These are phyloP conservation scores for Mobula birostris DNA, from an alignment of 2,113 vertebrate species.

Conservation along the genomic window DNA sequence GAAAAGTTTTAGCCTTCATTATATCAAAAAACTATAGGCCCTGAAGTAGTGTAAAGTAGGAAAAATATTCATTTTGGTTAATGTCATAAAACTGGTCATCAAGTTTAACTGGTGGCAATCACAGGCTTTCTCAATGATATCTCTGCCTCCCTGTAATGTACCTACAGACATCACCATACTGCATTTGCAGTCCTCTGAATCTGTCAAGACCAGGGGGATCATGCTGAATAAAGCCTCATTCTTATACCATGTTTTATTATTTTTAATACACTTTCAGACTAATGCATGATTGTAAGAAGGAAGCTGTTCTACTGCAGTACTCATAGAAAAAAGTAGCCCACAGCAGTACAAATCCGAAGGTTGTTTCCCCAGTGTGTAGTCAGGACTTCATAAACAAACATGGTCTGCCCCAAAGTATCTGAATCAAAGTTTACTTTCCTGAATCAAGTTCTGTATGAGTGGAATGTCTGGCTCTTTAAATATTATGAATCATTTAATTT, in stretches of 20 bases:
- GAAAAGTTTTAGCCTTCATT: not conserved
- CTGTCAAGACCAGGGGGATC: not conserved
- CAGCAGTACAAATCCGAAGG: not conserved
- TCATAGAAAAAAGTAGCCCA: not conserved
- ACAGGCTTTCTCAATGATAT: not conserved
- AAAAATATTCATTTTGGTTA: not conserved
- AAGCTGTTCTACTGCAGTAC: not conserved
- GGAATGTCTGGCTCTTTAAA: not conserved
- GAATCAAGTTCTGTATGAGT: not conserved
- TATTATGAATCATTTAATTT: not conserved
- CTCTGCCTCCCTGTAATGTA: not conserved
- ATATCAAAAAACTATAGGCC: not conserved
- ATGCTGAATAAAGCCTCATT: not conserved
- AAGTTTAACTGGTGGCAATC: not conserved
- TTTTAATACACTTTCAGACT: not conserved
- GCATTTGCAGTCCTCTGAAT: not conserved
- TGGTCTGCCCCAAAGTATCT: not conserved
- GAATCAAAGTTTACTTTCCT: not conserved
- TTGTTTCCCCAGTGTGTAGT: not conserved
- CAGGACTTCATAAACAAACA: not conserved
- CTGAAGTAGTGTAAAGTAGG: not conserved
- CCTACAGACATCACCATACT: not conserved
- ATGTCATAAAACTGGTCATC: constrained; percentile 5
- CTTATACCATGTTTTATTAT: not conserved
- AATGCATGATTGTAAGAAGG: not conserved